Percentiles rank a stretch among this genome's conserved stretches.
Conservation (phyloP, 1,140 invertebrate genomes). For the Formica selysi region DNA sequence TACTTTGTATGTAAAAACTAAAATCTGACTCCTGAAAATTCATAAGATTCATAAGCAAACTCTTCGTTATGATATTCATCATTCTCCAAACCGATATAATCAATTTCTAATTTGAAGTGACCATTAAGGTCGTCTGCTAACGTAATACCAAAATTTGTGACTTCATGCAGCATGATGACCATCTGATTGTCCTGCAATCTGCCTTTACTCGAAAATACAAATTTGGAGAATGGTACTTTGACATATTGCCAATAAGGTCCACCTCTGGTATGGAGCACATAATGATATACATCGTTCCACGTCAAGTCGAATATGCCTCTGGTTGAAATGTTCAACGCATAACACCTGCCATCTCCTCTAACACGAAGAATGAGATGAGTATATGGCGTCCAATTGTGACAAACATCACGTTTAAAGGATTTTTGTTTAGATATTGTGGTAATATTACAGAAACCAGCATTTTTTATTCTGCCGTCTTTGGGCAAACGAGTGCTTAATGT, state of each 20-base stretch:
- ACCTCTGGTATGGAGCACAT: conserved; percentile 95
- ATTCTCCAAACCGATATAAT: conserved; percentile 94
- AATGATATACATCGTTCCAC: conserved; percentile 95
- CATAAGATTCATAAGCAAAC: conserved; percentile 96
- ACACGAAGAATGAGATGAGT: conserved; percentile 94
- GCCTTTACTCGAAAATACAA: conserved; percentile 94
- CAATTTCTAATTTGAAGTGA: conserved; percentile 96
- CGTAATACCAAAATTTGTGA: conserved; percentile 94
- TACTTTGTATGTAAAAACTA: neutral
- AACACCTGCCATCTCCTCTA: conserved; percentile 96
- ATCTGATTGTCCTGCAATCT: conserved; percentile 94
- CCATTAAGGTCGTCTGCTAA: conserved; percentile 92
- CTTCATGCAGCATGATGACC: conserved; percentile 87
- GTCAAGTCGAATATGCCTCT: conserved; percentile 91
- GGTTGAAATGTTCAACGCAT: conserved; percentile 92
- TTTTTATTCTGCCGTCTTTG: conserved; percentile 92
- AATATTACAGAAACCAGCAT: conserved; percentile 93
- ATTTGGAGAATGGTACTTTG: conserved; percentile 98
- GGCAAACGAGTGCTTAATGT: conserved; percentile 90
- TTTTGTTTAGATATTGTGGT: conserved; percentile 89
- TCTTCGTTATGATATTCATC: conserved; percentile 93
- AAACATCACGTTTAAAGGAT: conserved; percentile 92
- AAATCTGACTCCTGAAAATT: conserved; percentile 27
- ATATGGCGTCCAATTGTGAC: conserved; percentile 91
- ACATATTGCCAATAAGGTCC: conserved; percentile 98